Conservation (phyloP, 2,797 vertebrate species). For the Cyprinodon diabolis region DNA sequence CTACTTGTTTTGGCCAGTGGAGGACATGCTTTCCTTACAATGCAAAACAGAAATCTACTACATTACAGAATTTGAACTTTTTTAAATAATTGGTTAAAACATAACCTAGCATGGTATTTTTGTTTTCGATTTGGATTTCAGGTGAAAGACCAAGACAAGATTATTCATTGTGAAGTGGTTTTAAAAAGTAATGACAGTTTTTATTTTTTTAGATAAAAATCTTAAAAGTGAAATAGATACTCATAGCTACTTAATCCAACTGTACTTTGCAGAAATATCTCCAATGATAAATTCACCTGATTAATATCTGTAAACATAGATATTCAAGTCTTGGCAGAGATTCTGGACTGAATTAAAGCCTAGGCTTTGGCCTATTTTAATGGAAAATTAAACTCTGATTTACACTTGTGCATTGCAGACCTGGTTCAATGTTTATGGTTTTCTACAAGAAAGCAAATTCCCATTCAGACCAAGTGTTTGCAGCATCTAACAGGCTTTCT, state of each 20-base stretch:
- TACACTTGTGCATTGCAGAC: background rate
- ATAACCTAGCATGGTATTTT: background rate
- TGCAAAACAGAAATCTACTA: constrained; percentile 32
- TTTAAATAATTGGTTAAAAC: background rate
- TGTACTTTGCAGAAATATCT: background rate
- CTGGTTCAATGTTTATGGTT: background rate
- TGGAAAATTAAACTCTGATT: background rate
- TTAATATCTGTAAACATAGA: background rate
- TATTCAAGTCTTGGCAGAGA: background rate
- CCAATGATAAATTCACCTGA: background rate
- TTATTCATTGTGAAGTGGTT: background rate
- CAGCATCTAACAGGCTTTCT: background rate
- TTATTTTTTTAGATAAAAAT: background rate
- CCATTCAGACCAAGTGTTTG: background rate
- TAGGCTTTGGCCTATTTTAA: background rate
- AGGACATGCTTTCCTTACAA: constrained; percentile 80
- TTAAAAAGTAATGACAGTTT: background rate
- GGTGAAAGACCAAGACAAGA: background rate
- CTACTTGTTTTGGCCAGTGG: constrained; percentile 73
- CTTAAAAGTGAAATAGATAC: background rate
- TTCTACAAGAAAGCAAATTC: background rate
- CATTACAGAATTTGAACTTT: background rate
- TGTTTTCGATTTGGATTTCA: background rate
- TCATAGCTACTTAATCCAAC: background rate
- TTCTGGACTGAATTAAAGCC: background rate